These are phyloP conservation scores for Brienomyrus brachyistius DNA, from an alignment of 2,113 vertebrate species.

Conservation along the genomic window DNA sequence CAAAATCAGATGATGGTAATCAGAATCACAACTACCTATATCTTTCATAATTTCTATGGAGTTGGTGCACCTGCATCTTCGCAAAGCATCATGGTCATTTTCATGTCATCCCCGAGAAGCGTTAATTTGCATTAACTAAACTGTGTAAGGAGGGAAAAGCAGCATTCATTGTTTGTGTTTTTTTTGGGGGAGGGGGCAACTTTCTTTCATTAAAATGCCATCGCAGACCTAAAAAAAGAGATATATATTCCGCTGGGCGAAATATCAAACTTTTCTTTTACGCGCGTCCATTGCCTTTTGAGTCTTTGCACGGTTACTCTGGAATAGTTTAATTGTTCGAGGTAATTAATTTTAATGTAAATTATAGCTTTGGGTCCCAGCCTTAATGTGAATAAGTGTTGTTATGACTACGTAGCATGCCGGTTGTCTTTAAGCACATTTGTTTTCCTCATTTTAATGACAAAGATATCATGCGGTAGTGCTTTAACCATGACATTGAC, in stretches of 20 bases:
- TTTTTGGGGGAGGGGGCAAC: neutral
- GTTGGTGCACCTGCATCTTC: neutral
- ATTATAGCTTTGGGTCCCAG: constrained; percentile 62
- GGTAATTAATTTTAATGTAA: constrained; percentile 73
- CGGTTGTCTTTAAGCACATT: constrained; percentile 56
- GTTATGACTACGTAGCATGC: constrained; percentile 63
- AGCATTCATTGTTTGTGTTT: neutral
- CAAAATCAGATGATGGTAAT: neutral
- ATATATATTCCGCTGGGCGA: neutral
- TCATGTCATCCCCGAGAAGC: neutral
- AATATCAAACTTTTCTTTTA: constrained; percentile 25
- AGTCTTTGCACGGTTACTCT: constrained; percentile 44
- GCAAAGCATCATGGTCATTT: neutral
- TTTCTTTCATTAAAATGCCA: neutral
- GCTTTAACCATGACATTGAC: constrained; percentile 71
- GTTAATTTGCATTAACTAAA: neutral
- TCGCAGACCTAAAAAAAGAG: neutral
- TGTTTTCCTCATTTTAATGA: constrained; percentile 64
- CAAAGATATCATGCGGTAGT: constrained; percentile 76
- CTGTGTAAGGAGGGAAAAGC: neutral
- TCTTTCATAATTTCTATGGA: neutral
- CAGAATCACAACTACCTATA: neutral
- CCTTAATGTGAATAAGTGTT: constrained; percentile 48
- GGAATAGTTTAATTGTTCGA: constrained; percentile 65
- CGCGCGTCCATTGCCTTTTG: constrained; percentile 35